These are phyloP conservation scores for Bryconaethiops microstoma DNA, from an alignment of 2,797 vertebrate species.

Conservation along the genomic window DNA sequence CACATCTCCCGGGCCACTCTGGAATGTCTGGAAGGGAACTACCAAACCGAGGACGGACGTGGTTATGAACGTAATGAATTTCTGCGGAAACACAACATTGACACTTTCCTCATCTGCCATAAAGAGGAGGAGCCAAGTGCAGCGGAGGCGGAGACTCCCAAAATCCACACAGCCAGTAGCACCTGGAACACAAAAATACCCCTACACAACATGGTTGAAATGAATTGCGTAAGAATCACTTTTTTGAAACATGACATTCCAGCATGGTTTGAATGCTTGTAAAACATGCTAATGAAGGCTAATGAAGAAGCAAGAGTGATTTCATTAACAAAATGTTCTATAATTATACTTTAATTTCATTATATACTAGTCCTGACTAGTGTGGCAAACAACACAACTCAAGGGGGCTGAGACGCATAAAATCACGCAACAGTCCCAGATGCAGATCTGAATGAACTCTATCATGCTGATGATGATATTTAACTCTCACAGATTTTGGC, in stretches of 20 bases:
- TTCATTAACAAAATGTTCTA: neutral
- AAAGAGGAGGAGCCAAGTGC: conserved; percentile 75
- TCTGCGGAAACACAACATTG: conserved; percentile 91
- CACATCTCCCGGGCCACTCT: conserved; percentile 80
- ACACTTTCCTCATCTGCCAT: conserved; percentile 93
- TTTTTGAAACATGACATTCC: neutral
- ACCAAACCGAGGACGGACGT: conserved; percentile 85
- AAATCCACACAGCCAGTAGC: conserved; percentile 65
- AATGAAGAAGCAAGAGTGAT: neutral
- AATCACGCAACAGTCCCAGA: neutral
- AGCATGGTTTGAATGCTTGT: neutral
- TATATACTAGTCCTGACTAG: neutral
- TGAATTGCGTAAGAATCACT: conserved; percentile 86
- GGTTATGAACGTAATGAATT: conserved; percentile 94
- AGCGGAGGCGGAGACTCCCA: conserved; percentile 71
- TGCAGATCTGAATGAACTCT: neutral
- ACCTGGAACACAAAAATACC: conserved; percentile 86
- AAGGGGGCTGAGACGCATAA: neutral
- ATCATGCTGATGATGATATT: neutral
- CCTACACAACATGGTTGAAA: conserved; percentile 86
- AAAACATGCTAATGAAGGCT: neutral
- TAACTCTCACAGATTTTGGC: conserved; percentile 72
- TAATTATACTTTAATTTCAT: no score
- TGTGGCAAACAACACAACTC: neutral
- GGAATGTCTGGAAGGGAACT: conserved; percentile 73